phyloP scores from a whole-genome alignment of 2,113 vertebrate species.

The Equus przewalskii region DNA sequence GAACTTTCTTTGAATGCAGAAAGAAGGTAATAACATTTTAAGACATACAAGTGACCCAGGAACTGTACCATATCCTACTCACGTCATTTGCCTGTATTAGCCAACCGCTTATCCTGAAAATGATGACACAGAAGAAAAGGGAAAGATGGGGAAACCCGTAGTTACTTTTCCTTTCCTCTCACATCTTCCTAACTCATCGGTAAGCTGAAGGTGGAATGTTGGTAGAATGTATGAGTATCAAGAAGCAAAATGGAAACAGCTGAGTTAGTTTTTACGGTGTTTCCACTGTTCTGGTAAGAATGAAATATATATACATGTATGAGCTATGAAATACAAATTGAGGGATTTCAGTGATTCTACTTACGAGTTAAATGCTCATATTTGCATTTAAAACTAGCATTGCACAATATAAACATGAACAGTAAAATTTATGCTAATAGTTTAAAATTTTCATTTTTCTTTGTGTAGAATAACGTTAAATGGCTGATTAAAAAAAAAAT shows the following conservation, averaged over 20 bases:
- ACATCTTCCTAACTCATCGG: not conserved
- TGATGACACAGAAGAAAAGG: constrained; percentile 39
- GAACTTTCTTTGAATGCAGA: constrained; percentile 14
- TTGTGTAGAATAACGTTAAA: constrained; percentile 1
- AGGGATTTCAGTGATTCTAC: not conserved
- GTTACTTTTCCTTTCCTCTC: not conserved
- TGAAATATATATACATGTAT: not conserved
- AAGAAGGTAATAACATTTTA: not conserved
- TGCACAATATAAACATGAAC: not conserved
- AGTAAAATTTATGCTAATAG: constrained; percentile 16
- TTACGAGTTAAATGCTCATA: not conserved
- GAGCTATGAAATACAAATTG: constrained; percentile 48
- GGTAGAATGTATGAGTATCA: not conserved
- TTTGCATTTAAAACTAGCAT: constrained; percentile 17
- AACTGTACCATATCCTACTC: not conserved
- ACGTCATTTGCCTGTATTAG: not conserved
- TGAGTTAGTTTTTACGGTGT: not conserved
- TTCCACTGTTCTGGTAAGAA: constrained; percentile 6
- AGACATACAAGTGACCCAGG: not conserved
- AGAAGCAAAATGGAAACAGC: constrained; percentile 21
- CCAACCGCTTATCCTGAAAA: not conserved
- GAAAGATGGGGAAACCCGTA: not conserved
- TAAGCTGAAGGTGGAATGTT: not conserved
- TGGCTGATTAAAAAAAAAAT: not conserved
- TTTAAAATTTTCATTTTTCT: not conserved